These are phyloP conservation scores for Propithecus perrieri DNA, from an alignment of 2,797 vertebrate genomes.

Conservation along the genomic window DNA sequence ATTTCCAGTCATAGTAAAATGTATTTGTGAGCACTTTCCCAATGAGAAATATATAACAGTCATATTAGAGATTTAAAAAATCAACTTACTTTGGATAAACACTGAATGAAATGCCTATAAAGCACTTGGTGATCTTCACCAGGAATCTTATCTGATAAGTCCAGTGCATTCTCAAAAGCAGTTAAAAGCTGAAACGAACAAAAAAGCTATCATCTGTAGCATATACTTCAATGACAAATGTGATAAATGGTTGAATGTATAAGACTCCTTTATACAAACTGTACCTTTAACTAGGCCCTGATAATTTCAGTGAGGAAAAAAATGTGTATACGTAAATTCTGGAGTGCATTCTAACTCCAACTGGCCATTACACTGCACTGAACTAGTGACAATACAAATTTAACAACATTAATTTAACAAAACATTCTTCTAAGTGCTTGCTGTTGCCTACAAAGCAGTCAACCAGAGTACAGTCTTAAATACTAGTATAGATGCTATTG, in stretches of 20 bases:
- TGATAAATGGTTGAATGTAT: neutral
- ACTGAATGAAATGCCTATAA: conserved; percentile 91
- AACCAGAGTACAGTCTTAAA: neutral
- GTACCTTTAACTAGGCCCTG: neutral
- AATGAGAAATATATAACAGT: neutral
- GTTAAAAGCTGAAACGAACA: conserved; percentile 89
- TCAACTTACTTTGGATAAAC: conserved; percentile 92
- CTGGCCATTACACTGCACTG: neutral
- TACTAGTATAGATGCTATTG: neutral
- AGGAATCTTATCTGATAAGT: conserved; percentile 87
- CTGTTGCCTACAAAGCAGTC: neutral
- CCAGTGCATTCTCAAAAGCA: conserved; percentile 92
- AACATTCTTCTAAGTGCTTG: neutral
- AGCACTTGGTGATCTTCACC: conserved; percentile 91
- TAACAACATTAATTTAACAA: neutral
- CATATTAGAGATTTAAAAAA: neutral
- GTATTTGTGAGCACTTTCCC: neutral
- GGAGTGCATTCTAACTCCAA: neutral
- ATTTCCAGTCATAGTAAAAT: neutral
- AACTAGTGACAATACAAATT: neutral
- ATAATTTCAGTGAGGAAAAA: neutral
- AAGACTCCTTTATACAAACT: neutral
- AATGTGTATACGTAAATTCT: neutral
- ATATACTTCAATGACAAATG: conserved; percentile 29
- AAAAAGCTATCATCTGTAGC: neutral